phyloP scores from a whole-genome alignment of 92 coral and sea anemone species.

The Isaurus tuberculatus region DNA sequence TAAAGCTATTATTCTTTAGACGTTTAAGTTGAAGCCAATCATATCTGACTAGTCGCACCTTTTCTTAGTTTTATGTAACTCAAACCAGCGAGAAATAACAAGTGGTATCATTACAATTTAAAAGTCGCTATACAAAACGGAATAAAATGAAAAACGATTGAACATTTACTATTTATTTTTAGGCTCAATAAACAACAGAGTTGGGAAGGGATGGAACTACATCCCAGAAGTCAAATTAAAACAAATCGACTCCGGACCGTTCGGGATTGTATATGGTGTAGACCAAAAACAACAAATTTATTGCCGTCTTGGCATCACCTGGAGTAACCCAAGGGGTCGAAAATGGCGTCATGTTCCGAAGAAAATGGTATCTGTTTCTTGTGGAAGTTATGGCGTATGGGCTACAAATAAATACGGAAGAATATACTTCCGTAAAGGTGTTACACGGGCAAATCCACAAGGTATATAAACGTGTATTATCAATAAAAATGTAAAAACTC shows the following conservation, averaged over 20 bases:
- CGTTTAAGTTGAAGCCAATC: too few relatives aligned
- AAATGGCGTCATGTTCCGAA: constrained; percentile 46
- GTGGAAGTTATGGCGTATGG: constrained; percentile 42
- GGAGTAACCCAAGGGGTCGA: constrained; percentile 30
- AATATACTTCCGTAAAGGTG: constrained; percentile 43
- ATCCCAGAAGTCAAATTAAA: constrained; percentile 35
- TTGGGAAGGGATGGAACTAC: constrained; percentile 27
- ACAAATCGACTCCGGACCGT: constrained; percentile 67
- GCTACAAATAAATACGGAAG: constrained; percentile 15
- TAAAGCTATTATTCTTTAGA: too few relatives aligned
- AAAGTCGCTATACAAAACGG: too few relatives aligned
- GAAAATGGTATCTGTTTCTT: constrained; percentile 27
- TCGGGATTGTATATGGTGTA: constrained; percentile 58
- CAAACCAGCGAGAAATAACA: too few relatives aligned
- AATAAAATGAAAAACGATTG: too few relatives aligned
- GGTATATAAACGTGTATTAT: background rate
- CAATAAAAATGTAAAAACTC: too few relatives aligned
- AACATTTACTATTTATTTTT: background rate
- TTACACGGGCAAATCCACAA: constrained; percentile 25
- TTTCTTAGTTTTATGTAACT: too few relatives aligned
- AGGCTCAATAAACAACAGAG: constrained; percentile 22
- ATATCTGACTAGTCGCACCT: too few relatives aligned
- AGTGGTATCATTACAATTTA: too few relatives aligned
- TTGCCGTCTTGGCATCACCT: constrained; percentile 52
- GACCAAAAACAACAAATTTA: constrained; percentile 37